These are phyloP conservation scores for Akabosia matsudoensis DNA, from an alignment of 1,140 invertebrate species.

Conservation along the genomic window DNA sequence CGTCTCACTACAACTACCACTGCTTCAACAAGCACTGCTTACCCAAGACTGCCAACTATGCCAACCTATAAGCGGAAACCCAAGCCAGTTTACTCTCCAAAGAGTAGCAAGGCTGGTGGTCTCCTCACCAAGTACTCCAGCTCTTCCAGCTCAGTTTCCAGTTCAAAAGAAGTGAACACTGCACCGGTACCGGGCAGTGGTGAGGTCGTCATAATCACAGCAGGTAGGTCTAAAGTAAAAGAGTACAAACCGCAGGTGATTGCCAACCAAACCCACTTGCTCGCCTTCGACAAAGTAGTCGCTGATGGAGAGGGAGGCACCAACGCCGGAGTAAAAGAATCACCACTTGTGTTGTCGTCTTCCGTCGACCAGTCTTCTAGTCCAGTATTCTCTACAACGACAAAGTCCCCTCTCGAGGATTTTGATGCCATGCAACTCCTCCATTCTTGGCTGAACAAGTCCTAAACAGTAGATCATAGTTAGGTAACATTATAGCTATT, in stretches of 20 bases:
- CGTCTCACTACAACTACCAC: slow-evolving; percentile 21
- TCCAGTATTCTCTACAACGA: slow-evolving; percentile 22
- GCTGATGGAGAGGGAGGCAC: slow-evolving; percentile 13
- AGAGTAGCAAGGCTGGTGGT: slow-evolving; percentile 11
- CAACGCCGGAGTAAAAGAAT: background rate
- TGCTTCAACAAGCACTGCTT: background rate
- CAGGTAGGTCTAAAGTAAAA: slow-evolving; percentile 43
- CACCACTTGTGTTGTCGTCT: slow-evolving; percentile 12
- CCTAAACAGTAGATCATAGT: background rate
- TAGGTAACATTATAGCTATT: background rate
- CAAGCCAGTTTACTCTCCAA: slow-evolving; percentile 33
- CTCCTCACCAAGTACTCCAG: slow-evolving; percentile 2
- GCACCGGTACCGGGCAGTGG: slow-evolving; percentile 20
- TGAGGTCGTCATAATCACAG: slow-evolving; percentile 39
- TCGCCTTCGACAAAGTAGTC: slow-evolving; percentile 45
- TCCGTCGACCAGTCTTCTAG: slow-evolving; percentile 5
- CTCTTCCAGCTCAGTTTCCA: slow-evolving; percentile 23
- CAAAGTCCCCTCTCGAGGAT: slow-evolving; percentile 41
- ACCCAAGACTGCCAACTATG: slow-evolving; percentile 36
- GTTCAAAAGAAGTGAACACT: slow-evolving; percentile 1
- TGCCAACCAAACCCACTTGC: slow-evolving; percentile 38
- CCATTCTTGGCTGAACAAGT: slow-evolving; percentile 39
- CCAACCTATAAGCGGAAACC: slow-evolving; percentile 39
- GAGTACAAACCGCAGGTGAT: slow-evolving; percentile 47
- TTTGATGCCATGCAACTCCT: slow-evolving; percentile 46